phyloP scores from a whole-genome alignment of 2,888 invertebrate species.

The Andrena haemorrhoa region DNA sequence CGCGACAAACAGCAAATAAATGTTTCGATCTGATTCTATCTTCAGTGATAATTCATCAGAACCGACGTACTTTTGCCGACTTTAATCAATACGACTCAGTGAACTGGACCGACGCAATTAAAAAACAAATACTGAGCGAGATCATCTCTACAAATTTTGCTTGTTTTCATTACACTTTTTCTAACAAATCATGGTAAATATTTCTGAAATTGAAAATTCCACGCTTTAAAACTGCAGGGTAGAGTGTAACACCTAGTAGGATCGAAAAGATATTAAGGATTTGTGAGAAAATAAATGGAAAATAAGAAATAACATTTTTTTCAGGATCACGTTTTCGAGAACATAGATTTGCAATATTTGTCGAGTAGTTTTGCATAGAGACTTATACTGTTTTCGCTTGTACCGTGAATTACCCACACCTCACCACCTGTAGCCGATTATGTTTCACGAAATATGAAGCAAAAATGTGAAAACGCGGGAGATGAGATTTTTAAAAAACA shows the following conservation, averaged over 20 bases:
- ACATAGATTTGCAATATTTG: too few species aligned
- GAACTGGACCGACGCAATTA: constrained; percentile 36
- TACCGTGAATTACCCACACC: not conserved
- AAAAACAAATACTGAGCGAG: constrained; percentile 7
- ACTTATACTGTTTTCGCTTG: too few species aligned
- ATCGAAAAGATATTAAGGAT: too few species aligned
- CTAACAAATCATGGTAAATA: not conserved
- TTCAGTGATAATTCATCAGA: constrained; percentile 34
- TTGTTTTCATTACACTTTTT: not conserved
- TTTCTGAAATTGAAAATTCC: constrained; percentile 24
- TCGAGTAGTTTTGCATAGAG: too few species aligned
- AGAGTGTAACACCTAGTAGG: too few species aligned
- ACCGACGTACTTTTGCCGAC: constrained; percentile 33
- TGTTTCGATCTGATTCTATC: constrained; percentile 16
- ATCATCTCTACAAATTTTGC: not conserved
- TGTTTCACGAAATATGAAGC: constrained; percentile 4
- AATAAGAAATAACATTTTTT: too few species aligned
- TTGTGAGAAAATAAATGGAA: too few species aligned
- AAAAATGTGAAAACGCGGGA: not conserved
- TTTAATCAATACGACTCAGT: constrained; percentile 32
- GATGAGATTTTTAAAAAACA: constrained; percentile 11
- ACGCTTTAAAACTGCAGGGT: too few species aligned
- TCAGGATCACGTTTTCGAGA: too few species aligned
- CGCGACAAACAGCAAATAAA: constrained; percentile 43
- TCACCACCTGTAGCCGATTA: too few species aligned